A percentile compares a stretch with the other conserved stretches of the same genome.
phyloP scores from a whole-genome alignment of 2,888 invertebrate genomes.

The Heterodera filipjevi region DNA sequence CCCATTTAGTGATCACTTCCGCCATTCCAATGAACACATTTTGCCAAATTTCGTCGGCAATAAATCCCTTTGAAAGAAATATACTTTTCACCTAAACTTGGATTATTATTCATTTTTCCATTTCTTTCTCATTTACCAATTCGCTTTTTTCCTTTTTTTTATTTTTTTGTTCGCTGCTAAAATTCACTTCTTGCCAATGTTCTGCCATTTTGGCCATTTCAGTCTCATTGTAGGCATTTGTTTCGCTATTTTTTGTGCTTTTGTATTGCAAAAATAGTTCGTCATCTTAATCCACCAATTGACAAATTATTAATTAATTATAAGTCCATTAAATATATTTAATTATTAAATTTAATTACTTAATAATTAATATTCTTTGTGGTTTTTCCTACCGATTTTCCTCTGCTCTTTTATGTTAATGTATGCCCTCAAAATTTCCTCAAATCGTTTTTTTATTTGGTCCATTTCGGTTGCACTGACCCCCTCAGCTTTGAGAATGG shows the following conservation, averaged over 20 bases:
- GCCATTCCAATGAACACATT: background rate
- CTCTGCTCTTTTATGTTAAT: background rate
- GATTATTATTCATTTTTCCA: background rate
- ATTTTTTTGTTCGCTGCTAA: background rate
- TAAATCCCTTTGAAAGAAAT: background rate
- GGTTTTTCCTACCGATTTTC: background rate
- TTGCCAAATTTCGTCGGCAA: background rate
- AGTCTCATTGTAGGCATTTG: background rate
- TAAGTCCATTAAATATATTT: too few relatives aligned
- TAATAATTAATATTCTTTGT: background rate
- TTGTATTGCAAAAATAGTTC: background rate
- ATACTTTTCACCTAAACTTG: background rate
- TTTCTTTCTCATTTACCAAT: background rate
- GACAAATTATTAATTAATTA: too few relatives aligned
- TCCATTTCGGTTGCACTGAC: background rate
- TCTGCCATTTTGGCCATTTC: background rate
- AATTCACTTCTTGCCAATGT: background rate
- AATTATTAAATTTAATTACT: too few relatives aligned
- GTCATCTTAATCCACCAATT: background rate
- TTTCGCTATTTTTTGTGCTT: background rate
- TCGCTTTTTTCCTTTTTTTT: background rate
- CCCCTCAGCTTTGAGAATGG: background rate
- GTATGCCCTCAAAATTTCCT: background rate
- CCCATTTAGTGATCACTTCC: background rate
- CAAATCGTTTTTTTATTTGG: background rate